These are phyloP conservation scores for Lochmaea capreae DNA, from an alignment of 2,888 invertebrate species.

Conservation along the genomic window DNA sequence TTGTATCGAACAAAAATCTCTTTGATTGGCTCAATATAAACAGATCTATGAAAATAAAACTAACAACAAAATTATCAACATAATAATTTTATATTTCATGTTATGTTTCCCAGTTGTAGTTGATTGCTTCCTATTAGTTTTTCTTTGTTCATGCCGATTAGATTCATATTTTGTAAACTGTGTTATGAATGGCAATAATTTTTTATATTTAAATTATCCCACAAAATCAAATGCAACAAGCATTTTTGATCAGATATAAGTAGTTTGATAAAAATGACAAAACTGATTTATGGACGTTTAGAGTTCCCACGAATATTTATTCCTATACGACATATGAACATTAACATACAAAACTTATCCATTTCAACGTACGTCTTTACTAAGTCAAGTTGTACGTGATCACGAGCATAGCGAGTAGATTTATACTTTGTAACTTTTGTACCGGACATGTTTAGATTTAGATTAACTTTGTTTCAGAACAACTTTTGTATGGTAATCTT, in stretches of 20 bases:
- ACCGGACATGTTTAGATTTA: constrained; percentile 41
- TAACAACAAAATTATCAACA: background rate
- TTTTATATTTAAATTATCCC: constrained; percentile 1
- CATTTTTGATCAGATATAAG: constrained; percentile 7
- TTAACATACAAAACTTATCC: constrained; percentile 34
- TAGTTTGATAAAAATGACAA: constrained; percentile 19
- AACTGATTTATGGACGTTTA: constrained; percentile 21
- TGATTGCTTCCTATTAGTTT: background rate
- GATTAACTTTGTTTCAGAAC: constrained; percentile 46
- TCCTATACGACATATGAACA: constrained; percentile 27
- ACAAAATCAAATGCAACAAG: background rate
- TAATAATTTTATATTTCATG: background rate
- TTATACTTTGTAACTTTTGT: constrained; percentile 51
- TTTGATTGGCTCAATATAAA: no score
- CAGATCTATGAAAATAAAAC: background rate
- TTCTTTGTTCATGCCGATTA: background rate
- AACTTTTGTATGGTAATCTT: constrained; percentile 46
- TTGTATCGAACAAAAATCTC: no score
- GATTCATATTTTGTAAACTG: background rate
- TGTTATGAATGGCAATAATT: constrained; percentile 5
- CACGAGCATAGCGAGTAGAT: constrained; percentile 49
- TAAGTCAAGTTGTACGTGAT: constrained; percentile 53
- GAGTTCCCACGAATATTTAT: constrained; percentile 35
- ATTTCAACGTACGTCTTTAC: constrained; percentile 32
- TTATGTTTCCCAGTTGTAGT: background rate